phyloP scores from a whole-genome alignment of 2,888 invertebrate genomes.

The Meliscaeva auricollis region DNA sequence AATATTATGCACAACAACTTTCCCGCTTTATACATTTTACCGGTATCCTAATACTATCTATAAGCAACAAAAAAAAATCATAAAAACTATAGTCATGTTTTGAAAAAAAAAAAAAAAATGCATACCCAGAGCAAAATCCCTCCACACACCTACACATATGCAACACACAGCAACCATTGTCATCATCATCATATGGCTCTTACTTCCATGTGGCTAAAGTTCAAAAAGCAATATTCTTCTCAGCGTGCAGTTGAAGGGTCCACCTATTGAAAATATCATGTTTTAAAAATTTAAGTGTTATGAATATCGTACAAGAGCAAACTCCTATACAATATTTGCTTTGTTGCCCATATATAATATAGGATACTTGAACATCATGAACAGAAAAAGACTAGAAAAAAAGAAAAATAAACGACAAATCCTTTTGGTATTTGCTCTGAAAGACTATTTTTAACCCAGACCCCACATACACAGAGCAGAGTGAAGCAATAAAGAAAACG shows the following conservation, averaged over 20 bases:
- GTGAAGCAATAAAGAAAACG: constrained; percentile 59
- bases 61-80: too few relatives aligned
- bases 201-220: constrained; percentile 29
- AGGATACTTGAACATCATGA: constrained; percentile 63
- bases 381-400: constrained; percentile 37
- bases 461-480: constrained; percentile 5
- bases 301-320: constrained; percentile 64
- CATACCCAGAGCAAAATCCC: too few relatives aligned
- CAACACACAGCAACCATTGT: background rate
- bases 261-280: constrained; percentile 73
- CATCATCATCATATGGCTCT: background rate
- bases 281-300: constrained; percentile 75
- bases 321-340: constrained; percentile 56
- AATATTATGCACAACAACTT: too few relatives aligned
- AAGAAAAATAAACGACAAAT: background rate
- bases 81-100: too few relatives aligned
- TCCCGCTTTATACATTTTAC: too few relatives aligned
- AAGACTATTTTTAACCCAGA: constrained; percentile 24
- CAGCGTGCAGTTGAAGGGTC: constrained; percentile 68
- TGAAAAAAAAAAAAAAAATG: too few relatives aligned
- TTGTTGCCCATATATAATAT: constrained; percentile 35
- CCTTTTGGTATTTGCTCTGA: constrained; percentile 55
- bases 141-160: too few relatives aligned
- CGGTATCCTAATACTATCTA: background rate
- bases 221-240: constrained; percentile 68